These are phyloP conservation scores for Mormoops blainvillei DNA, from an alignment of 2,113 vertebrate species.

Conservation along the genomic window DNA sequence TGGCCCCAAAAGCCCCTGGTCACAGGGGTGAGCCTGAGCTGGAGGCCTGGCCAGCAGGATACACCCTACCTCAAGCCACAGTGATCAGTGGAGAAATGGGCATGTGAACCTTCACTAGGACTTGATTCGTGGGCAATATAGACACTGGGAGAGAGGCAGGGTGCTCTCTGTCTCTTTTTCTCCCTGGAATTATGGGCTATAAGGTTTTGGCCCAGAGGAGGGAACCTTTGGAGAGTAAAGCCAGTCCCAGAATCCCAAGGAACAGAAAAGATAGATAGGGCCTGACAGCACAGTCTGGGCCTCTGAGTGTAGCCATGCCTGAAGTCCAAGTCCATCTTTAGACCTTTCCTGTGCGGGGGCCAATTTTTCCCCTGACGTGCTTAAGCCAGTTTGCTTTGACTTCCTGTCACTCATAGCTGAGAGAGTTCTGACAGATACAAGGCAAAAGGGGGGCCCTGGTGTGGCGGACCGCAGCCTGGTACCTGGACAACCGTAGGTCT, in stretches of 20 bases:
- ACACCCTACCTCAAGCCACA: not conserved
- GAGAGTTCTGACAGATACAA: not conserved
- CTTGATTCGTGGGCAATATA: not conserved
- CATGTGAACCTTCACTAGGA: not conserved
- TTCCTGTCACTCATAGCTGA: not conserved
- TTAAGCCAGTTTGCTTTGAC: not conserved
- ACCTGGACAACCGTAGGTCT: not conserved
- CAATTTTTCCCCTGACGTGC: not conserved
- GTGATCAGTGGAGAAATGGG: not conserved
- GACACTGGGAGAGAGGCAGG: not conserved
- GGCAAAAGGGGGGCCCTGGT: not conserved
- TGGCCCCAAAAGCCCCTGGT: not conserved
- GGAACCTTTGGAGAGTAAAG: not conserved
- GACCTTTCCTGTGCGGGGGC: not conserved
- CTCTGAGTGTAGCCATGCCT: not conserved
- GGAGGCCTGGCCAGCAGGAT: not conserved
- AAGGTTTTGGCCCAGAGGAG: not conserved
- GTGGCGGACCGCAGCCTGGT: not conserved
- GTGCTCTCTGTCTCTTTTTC: not conserved
- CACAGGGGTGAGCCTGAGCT: not conserved
- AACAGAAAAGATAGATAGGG: not conserved
- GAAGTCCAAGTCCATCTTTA: not conserved
- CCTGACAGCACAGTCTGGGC: not conserved
- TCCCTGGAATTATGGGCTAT: not conserved
- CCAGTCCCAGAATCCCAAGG: not conserved